Percentiles rank a stretch among this genome's conserved stretches.
Conservation (phyloP, 2,888 invertebrate genomes). For the Yponomeuta evonymella region DNA sequence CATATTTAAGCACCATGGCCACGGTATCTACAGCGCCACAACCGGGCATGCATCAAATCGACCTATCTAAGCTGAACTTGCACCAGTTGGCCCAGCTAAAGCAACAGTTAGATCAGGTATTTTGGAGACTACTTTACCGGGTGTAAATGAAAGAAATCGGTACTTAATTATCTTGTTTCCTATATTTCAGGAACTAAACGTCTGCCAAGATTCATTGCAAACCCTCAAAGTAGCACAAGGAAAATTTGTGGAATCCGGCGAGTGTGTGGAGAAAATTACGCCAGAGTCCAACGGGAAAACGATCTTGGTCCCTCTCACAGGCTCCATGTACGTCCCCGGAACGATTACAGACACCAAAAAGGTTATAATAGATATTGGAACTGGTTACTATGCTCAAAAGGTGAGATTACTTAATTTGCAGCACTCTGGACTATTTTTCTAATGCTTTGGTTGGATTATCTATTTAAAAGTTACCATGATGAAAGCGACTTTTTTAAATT, state of each 20-base stretch:
- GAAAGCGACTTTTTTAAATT: not conserved
- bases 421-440: not conserved
- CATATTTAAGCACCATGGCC: constrained; percentile 66
- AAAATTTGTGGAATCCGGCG: constrained; percentile 92
- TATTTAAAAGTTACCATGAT: not conserved
- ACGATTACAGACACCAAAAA: constrained; percentile 88
- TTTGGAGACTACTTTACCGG: not conserved
- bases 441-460: not conserved
- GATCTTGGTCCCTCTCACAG: constrained; percentile 94
- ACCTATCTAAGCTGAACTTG: constrained; percentile 86
- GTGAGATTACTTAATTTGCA: constrained; percentile 51
- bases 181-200: constrained; percentile 83
- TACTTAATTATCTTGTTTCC: constrained; percentile 7
- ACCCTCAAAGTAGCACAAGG: constrained; percentile 92
- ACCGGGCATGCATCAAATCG: constrained; percentile 84
- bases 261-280: constrained; percentile 87
- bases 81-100: constrained; percentile 89
- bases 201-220: constrained; percentile 93
- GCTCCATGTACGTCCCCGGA: constrained; percentile 98
- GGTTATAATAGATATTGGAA: constrained; percentile 96
- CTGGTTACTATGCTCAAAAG: constrained; percentile 97
- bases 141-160: not conserved
- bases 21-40: constrained; percentile 78
- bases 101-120: constrained; percentile 90
- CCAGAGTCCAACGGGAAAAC: constrained; percentile 86